phyloP scores from a whole-genome alignment of 2,113 vertebrate species.

The Syrmaticus mikado region DNA sequence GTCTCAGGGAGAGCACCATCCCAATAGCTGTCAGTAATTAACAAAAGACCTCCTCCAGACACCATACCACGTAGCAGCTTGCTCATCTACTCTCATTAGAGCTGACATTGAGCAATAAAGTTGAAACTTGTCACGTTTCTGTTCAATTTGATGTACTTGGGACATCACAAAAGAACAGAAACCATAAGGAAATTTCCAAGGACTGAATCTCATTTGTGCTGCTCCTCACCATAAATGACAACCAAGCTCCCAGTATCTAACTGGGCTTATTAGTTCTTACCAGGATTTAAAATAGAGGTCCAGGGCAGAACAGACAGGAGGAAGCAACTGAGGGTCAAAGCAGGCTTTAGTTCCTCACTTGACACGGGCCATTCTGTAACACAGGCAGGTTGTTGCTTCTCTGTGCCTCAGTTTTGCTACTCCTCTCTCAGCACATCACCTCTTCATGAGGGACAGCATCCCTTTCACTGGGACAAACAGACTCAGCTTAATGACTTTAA shows the following conservation, averaged over 20 bases:
- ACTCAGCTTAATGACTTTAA: background rate
- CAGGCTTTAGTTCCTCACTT: background rate
- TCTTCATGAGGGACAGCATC: background rate
- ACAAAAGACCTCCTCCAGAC: slow-evolving; percentile 9
- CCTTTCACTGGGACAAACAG: background rate
- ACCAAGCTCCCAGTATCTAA: background rate
- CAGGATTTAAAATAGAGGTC: background rate
- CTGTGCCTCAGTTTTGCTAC: background rate
- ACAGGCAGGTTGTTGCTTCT: background rate
- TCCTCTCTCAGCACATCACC: background rate
- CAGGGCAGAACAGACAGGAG: background rate
- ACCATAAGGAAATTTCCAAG: slow-evolving; percentile 52
- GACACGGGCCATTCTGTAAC: background rate
- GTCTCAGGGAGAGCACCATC: background rate
- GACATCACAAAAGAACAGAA: background rate
- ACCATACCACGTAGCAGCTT: background rate
- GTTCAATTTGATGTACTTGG: slow-evolving; percentile 37
- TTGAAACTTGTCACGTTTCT: slow-evolving; percentile 41
- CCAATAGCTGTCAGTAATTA: slow-evolving; percentile 4
- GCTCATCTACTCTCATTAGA: background rate
- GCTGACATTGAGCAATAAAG: slow-evolving; percentile 45
- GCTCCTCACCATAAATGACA: background rate
- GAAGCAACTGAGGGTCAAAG: background rate
- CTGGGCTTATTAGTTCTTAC: background rate
- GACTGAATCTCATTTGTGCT: slow-evolving; percentile 2